Percentiles rank a stretch among this genome's conserved stretches.
Evolutionary conservation across 2,888 invertebrate species (phyloP).

Genomic region (Antheraea yamamai): DNA sequence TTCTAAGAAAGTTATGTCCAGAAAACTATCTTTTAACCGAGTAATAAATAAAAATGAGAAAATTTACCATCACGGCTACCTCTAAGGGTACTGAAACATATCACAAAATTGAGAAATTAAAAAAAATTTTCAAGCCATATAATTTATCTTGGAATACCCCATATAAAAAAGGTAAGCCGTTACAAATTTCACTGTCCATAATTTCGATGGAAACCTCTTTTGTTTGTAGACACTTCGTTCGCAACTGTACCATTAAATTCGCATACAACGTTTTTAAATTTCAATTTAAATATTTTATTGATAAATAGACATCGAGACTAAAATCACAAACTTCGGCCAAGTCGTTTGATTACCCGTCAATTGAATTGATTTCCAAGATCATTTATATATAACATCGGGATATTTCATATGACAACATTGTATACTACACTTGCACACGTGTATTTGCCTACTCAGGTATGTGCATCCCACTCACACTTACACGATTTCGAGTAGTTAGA

Average conservation of each 20-base stretch:
- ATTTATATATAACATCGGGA: not conserved
- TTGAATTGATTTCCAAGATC: not conserved
- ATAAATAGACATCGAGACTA: constrained; percentile 10
- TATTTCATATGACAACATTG: not conserved
- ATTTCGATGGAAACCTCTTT: not conserved
- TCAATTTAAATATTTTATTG: not conserved
- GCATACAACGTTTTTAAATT: not conserved
- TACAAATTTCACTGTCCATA: too few species aligned
- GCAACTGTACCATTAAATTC: not conserved
- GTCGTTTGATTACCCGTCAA: not conserved
- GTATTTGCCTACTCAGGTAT: not conserved
- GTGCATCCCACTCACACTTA: not conserved
- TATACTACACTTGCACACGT: not conserved
- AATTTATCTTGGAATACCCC: too few species aligned
- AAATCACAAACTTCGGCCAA: not conserved
- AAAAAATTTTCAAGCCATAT: too few species aligned
- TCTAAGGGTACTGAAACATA: too few species aligned
- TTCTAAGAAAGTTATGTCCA: too few species aligned
- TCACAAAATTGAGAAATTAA: too few species aligned
- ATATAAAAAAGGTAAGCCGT: too few species aligned
- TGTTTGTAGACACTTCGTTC: not conserved
- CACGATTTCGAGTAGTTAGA: not conserved
- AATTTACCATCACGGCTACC: too few species aligned
- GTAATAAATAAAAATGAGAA: too few species aligned
- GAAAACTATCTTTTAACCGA: too few species aligned